These are phyloP conservation scores for Arnoldichthys spilopterus DNA, from an alignment of 2,797 vertebrate species.

Conservation along the genomic window DNA sequence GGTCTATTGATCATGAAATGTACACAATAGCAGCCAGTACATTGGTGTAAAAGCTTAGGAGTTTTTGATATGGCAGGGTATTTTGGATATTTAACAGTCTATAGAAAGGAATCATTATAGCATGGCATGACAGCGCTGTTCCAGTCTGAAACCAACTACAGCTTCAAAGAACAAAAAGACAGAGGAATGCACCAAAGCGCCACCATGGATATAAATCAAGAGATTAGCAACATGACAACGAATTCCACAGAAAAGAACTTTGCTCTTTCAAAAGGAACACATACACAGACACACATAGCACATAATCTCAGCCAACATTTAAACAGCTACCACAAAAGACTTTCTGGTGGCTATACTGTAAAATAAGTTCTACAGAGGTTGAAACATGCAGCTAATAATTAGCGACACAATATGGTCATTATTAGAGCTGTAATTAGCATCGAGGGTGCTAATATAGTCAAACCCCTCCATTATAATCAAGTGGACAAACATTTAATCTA, in stretches of 20 bases:
- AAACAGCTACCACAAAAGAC: background rate
- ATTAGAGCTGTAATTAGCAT: slow-evolving; percentile 2
- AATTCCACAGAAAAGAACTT: background rate
- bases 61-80: background rate
- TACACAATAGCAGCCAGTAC: no score
- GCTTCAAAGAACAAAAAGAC: slow-evolving; percentile 58
- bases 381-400: background rate
- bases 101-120: slow-evolving; percentile 41
- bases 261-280: background rate
- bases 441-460: slow-evolving; percentile 22
- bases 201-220: slow-evolving; percentile 61
- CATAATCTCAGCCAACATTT: background rate
- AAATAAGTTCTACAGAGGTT: background rate
- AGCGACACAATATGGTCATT: background rate
- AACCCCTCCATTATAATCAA: background rate
- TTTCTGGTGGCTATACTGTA: background rate
- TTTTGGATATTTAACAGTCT: background rate
- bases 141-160: slow-evolving; percentile 19
- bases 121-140: slow-evolving; percentile 52
- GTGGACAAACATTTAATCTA: background rate
- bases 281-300: background rate
- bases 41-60: no score
- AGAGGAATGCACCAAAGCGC: slow-evolving; percentile 68
- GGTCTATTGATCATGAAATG: no score
- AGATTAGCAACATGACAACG: slow-evolving; percentile 47